Percentiles rank a stretch among this genome's conserved stretches.
phyloP scores from a whole-genome alignment of 2,113 vertebrate species.

The Ginglymostoma cirratum region DNA sequence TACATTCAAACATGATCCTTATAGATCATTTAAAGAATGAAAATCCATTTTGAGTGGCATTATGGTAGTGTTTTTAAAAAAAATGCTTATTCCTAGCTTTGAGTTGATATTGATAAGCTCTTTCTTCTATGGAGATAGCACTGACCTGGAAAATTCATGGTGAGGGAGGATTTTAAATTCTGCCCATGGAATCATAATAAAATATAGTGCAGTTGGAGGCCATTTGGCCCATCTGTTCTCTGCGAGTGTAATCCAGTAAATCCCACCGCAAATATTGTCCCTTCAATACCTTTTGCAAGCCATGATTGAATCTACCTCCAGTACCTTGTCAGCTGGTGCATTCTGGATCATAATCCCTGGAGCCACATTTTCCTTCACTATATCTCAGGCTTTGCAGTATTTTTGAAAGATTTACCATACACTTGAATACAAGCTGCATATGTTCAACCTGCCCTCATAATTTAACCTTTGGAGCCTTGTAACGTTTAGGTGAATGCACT shows the following conservation, averaged over 20 bases:
- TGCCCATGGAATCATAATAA: too few relatives aligned
- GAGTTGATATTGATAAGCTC: background rate
- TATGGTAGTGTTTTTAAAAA: background rate
- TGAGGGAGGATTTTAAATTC: too few relatives aligned
- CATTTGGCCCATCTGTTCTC: too few relatives aligned
- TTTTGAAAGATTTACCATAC: background rate
- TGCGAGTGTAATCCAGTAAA: too few relatives aligned
- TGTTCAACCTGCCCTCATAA: background rate
- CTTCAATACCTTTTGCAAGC: too few relatives aligned
- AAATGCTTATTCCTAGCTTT: background rate
- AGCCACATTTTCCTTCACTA: too few relatives aligned
- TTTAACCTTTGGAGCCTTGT: background rate
- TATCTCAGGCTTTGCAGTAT: background rate
- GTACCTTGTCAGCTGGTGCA: too few relatives aligned
- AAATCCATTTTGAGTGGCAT: background rate
- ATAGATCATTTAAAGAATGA: background rate
- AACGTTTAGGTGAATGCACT: background rate
- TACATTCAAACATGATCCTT: background rate
- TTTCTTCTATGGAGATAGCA: background rate
- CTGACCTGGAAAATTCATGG: background rate
- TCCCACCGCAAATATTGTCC: too few relatives aligned
- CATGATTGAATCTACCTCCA: too few relatives aligned
- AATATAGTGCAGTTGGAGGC: too few relatives aligned
- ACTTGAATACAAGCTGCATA: background rate
- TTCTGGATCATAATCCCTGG: too few relatives aligned